Base-by-base conservation (phyloP, 2,888 invertebrate species). In the Argyra leucocephala region DNA sequence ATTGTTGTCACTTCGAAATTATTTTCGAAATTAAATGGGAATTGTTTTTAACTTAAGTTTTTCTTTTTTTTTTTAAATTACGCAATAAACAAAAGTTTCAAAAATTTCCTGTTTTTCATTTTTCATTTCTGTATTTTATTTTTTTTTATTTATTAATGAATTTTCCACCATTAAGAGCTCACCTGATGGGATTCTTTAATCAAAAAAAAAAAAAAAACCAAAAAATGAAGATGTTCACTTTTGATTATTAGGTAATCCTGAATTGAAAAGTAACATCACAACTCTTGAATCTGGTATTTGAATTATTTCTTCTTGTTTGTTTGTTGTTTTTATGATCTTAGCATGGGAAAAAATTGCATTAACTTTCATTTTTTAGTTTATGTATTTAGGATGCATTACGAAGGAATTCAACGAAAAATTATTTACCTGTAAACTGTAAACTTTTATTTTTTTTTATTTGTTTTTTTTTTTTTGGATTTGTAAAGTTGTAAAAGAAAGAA, bases 161-260 rank as follows among this genome's bases (percentile, higher is more conserved):
- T 48, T 48, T 48, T 48, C 48, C 48, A 5, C 1, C 18, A 18
- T 48, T 18, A 18, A 48, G 48, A 5, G 31, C 10, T 31, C 5
- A n/a, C n/a, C n/a, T n/a, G n/a, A n/a, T n/a, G n/a, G n/a, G n/a
- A n/a, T n/a, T n/a, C n/a, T n/a, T n/a, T n/a, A n/a, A n/a, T n/a
- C n/a, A 31, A 31, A 31, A 5, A 7, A 10, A 5, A 31, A 31
- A 7, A 31, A 31, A 31, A 31, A 31, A 10, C 31, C 5, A 18
- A 48, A 48, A 48, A 48, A 15, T 48, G 48, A 48, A 48, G 48
- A 48, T 48, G 48, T 48, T 48, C 48, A n/a, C 48, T 48, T 48
- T 5, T 48, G n/a, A 48, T 48, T 18, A 48, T 48, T 48, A 48
- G 48, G 48, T 48, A 48, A 48, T 48, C 48, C 48, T 48, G 5